A percentile compares a stretch with the other conserved stretches of the same genome.
Evolutionary conservation across 2,113 vertebrate genomes (phyloP).

Genomic region (Verasper variegatus): DNA sequence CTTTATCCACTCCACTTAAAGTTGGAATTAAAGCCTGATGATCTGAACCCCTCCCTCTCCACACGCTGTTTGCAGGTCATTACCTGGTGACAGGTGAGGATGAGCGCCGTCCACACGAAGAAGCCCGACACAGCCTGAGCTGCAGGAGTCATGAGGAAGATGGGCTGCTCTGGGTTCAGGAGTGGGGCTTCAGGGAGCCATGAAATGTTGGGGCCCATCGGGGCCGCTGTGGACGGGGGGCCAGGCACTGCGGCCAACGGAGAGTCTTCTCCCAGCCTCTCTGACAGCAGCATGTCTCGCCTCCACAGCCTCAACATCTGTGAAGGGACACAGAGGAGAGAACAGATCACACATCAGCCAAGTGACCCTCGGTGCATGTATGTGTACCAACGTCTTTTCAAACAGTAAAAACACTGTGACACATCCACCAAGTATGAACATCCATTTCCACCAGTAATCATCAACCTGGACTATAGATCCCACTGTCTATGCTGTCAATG

Average conservation of each 20-base stretch:
- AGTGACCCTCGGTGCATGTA: no score
- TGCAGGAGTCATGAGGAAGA: slow-evolving; percentile 94
- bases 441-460: slow-evolving; percentile 30
- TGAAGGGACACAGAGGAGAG: neutral
- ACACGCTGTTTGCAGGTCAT: neutral
- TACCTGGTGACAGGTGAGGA: slow-evolving; percentile 98
- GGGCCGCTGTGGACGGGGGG: slow-evolving; percentile 66
- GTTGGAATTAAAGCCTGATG: neutral
- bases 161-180: slow-evolving; percentile 86
- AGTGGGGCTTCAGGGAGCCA: slow-evolving; percentile 87
- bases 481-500: slow-evolving; percentile 3
- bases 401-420: slow-evolving; percentile 13
- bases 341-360: neutral
- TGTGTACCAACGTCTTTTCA: neutral
- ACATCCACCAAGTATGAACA: neutral
- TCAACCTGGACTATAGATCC: slow-evolving; percentile 42
- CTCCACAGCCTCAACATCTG: slow-evolving; percentile 75
- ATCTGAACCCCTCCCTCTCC: neutral
- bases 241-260: slow-evolving; percentile 52
- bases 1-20: neutral
- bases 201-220: slow-evolving; percentile 86
- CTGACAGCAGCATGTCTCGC: slow-evolving; percentile 79
- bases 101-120: slow-evolving; percentile 97
- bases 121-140: slow-evolving; percentile 96
- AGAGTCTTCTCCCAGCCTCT: slow-evolving; percentile 69